phyloP scores from a whole-genome alignment of 2,113 vertebrate genomes.

The Aplodontia rufa region DNA sequence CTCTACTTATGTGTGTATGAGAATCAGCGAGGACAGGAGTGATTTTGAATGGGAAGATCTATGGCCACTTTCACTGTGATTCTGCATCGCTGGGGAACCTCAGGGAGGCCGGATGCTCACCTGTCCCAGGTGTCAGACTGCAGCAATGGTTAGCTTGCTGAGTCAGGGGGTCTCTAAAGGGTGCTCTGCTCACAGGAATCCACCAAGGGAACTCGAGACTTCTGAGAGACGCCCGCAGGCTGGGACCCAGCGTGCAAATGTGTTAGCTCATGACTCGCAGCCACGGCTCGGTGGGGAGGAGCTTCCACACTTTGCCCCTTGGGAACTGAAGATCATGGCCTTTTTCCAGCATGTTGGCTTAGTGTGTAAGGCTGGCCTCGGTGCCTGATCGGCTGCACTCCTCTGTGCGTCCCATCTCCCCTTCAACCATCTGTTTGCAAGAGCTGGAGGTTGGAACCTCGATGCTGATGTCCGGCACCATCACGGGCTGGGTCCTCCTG shows the following conservation, averaged over 20 bases:
- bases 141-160: too few species aligned
- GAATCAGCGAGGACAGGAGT: background rate
- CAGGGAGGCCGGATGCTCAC: background rate
- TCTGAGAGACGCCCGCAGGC: too few species aligned
- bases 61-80: background rate
- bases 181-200: background rate
- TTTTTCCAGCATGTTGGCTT: background rate
- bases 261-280: background rate
- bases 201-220: background rate
- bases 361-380: background rate
- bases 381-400: background rate
- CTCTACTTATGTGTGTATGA: background rate
- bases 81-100: background rate
- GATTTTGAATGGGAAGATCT: background rate
- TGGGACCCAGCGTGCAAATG: too few species aligned
- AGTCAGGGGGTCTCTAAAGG: too few species aligned
- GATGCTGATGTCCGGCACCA: fast-evolving
- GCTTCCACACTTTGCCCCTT: too few species aligned
- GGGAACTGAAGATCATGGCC: too few species aligned
- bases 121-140: background rate
- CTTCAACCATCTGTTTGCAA: background rate
- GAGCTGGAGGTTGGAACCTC: background rate
- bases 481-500: background rate
- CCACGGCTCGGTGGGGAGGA: too few species aligned
- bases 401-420: background rate